These are phyloP conservation scores for Formicarius rufipectus DNA, from an alignment of 2,113 vertebrate genomes.

Conservation along the genomic window DNA sequence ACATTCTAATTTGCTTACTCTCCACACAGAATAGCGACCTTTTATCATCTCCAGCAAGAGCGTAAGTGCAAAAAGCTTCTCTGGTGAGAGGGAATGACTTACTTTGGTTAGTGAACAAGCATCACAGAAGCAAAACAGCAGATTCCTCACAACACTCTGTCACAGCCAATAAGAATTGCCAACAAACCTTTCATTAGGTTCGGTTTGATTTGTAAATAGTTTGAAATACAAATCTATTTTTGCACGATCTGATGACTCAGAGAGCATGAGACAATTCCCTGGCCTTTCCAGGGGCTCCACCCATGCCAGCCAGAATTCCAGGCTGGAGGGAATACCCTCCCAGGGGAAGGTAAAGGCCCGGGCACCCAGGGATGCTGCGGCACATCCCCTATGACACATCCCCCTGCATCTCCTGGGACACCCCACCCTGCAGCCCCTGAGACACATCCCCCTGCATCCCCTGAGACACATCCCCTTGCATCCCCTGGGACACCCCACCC, in stretches of 20 bases:
- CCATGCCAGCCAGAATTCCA: background rate
- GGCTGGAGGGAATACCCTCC: background rate
- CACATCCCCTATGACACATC: too few relatives aligned
- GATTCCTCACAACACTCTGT: constrained; percentile 2
- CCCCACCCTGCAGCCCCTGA: background rate
- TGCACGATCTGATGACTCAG: constrained; percentile 11
- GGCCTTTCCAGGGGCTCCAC: background rate
- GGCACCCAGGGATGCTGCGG: background rate
- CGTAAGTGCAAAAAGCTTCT: background rate
- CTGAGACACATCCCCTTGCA: too few relatives aligned
- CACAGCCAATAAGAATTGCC: background rate
- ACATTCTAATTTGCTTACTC: background rate
- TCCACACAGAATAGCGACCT: background rate
- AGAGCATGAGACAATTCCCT: constrained; percentile 7
- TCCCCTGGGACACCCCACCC: background rate
- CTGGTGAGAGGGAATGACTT: background rate
- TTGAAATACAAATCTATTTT: constrained; percentile 38
- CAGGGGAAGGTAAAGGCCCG: background rate
- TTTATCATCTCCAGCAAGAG: background rate
- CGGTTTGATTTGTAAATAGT: constrained; percentile 53
- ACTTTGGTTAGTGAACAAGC: background rate
- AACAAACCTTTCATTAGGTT: background rate
- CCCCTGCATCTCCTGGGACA: background rate
- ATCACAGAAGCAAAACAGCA: background rate
- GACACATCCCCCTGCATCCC: background rate